Percentiles rank a stretch among this genome's conserved stretches.
These are phyloP conservation scores for Lathronympha strigana DNA, from an alignment of 2,888 invertebrate genomes.

Conservation along the genomic window DNA sequence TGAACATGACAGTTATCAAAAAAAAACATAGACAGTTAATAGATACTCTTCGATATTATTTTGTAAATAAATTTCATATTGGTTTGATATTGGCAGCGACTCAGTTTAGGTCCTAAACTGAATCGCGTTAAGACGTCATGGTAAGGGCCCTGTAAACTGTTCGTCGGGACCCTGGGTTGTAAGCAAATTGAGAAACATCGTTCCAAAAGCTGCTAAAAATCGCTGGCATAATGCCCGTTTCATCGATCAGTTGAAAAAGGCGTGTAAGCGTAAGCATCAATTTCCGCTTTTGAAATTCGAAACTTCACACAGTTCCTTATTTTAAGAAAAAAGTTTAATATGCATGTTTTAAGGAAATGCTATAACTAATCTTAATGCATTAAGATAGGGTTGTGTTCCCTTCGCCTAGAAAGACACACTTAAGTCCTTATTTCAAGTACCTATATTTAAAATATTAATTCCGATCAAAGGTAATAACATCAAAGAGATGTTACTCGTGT, in stretches of 20 bases:
- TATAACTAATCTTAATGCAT: not conserved
- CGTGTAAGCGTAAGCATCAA: slow-evolving; percentile 3
- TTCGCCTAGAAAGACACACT: not conserved
- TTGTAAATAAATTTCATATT: too few relatives aligned
- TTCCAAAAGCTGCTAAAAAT: not conserved
- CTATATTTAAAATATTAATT: slow-evolving; percentile 7
- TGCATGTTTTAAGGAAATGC: not conserved
- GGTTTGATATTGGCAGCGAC: too few relatives aligned
- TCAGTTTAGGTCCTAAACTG: too few relatives aligned
- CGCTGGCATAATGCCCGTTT: not conserved
- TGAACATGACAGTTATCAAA: too few relatives aligned
- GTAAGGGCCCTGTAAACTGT: too few relatives aligned
- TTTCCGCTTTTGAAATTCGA: slow-evolving; percentile 15
- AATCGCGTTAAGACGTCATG: too few relatives aligned
- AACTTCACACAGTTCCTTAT: slow-evolving; percentile 7
- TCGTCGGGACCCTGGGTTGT: too few relatives aligned
- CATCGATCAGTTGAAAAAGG: not conserved
- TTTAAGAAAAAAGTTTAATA: not conserved
- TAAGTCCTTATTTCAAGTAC: not conserved
- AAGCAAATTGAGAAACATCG: not conserved
- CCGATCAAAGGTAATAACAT: slow-evolving; percentile 26
- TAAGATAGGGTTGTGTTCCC: not conserved
- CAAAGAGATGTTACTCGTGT: slow-evolving; percentile 9
- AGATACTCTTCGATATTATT: too few relatives aligned
- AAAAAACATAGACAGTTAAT: too few relatives aligned